Percentiles rank a stretch among this genome's conserved stretches.
Conservation (phyloP, 2,113 vertebrate species). For the Vulpes ferrilata region DNA sequence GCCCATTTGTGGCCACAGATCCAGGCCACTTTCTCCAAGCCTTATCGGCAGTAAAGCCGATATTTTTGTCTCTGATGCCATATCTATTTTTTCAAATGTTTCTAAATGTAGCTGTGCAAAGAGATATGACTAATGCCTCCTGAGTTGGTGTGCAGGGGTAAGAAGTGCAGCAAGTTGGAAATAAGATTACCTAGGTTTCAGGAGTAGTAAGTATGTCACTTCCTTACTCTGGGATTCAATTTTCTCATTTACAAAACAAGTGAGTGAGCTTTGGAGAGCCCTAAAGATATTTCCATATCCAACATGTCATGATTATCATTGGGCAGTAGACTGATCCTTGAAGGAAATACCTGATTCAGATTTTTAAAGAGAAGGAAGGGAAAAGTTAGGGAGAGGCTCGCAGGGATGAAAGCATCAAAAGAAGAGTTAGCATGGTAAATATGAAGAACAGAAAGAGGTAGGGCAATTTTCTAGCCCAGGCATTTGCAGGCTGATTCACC, state of each 20-base stretch:
- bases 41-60: not conserved
- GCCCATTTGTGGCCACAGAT: not conserved
- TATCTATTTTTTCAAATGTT: not conserved
- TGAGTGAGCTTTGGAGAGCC: not conserved
- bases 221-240: not conserved
- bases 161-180: not conserved
- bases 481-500: not conserved
- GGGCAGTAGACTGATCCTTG: not conserved
- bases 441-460: conserved; percentile 14
- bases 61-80: not conserved
- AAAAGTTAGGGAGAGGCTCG: not conserved
- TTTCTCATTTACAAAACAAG: conserved; percentile 19
- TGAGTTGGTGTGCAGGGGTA: not conserved
- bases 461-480: not conserved
- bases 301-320: not conserved
- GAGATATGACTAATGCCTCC: not conserved
- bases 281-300: not conserved
- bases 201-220: not conserved
- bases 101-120: not conserved
- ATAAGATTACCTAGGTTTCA: not conserved
- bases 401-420: not conserved
- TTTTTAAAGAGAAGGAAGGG: not conserved
- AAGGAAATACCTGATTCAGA: not conserved
- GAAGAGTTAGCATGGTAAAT: not conserved
- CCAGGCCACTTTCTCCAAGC: not conserved